Base-by-base conservation (phyloP, 2,113 vertebrate species). In the Todiramphus saurophagus region DNA sequence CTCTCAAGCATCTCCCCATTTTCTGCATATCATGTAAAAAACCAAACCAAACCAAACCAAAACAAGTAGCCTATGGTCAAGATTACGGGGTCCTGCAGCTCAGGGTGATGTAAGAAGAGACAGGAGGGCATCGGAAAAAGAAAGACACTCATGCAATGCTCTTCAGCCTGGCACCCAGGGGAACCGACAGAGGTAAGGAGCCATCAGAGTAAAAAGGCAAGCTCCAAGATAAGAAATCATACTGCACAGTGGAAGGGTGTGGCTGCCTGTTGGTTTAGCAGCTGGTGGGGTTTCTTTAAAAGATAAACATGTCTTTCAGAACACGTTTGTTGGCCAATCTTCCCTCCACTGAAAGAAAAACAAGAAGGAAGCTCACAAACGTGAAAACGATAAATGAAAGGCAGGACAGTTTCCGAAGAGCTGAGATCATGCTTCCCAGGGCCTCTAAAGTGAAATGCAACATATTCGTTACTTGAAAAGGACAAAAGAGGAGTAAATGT, bases 231-330 rank as follows among this genome's bases (percentile, higher is more conserved):
- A 96, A 96, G 91, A 83, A 91, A 73, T 80, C 55, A 33, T 17
- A 30, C 63, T 63, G 76, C 51, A 53, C 51, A 27, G 76, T 93
- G 72, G 75, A 74, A 76, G 83, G 90, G 89, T 86, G 94, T 0
- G 86, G 88, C 59, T 86, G 84, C 37, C 48, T 79, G 70, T 77
- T 58, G 70, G 77, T 67, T 90, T 27, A 37, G 88, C 53, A 0
- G 9, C 84, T 89, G 63, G 13, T 55, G 16, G 60, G 19, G 13
- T 39, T 73, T 87, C 93, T 79, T 56, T 63, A 23, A 67, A 88
- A 96, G 90, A 93, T 95, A 97, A 96, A 87, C 10, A 3, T 20
- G 64, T 70, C 82, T 89, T 94, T 87, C 41, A 68, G 82, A 88
- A 68, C 44, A 39, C 6, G 21, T 16, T 35, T 84, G 37, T 67